Evolutionary conservation across 2,888 invertebrate species (phyloP).

Genomic region (Coenonympha arcania): DNA sequence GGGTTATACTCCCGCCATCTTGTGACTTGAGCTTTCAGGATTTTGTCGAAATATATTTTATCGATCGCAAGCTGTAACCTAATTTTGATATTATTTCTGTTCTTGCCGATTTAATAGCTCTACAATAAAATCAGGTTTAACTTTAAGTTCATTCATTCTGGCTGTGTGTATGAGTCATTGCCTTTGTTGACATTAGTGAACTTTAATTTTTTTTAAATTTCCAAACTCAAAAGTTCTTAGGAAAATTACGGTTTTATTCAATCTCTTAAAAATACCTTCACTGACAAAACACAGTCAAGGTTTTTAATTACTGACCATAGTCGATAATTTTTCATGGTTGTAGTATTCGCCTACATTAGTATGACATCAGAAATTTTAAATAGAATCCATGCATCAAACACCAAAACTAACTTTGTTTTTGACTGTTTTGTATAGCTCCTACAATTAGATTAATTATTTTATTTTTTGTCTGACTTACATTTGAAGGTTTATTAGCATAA

Average conservation of each 20-base stretch:
- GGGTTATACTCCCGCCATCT: slow-evolving; percentile 68
- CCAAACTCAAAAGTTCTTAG: slow-evolving; percentile 22
- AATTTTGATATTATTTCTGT: slow-evolving; percentile 46
- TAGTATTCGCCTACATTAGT: slow-evolving; percentile 49
- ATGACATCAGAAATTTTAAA: slow-evolving; percentile 70
- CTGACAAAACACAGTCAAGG: neutral
- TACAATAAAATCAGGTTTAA: slow-evolving; percentile 12
- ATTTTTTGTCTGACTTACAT: too few relatives aligned
- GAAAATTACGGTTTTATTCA: too few relatives aligned
- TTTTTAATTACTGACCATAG: slow-evolving; percentile 22
- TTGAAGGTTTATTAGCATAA: too few relatives aligned
- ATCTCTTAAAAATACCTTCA: neutral
- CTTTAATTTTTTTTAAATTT: slow-evolving; percentile 7
- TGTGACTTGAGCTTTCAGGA: slow-evolving; percentile 67
- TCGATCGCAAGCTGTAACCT: slow-evolving; percentile 67
- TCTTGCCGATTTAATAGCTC: slow-evolving; percentile 27
- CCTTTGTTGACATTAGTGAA: slow-evolving; percentile 54
- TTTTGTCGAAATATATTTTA: slow-evolving; percentile 59
- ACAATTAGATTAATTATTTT: too few relatives aligned
- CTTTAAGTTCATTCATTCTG: slow-evolving; percentile 24
- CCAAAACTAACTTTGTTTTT: too few relatives aligned
- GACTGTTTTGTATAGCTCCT: too few relatives aligned
- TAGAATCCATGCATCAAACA: slow-evolving; percentile 55
- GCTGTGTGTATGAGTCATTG: slow-evolving; percentile 26
- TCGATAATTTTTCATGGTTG: slow-evolving; percentile 31